Percentiles rank a stretch among this genome's conserved stretches.
These are phyloP conservation scores for Catajapyx aquilonaris DNA, from an alignment of 1,140 invertebrate genomes.

Conservation along the genomic window DNA sequence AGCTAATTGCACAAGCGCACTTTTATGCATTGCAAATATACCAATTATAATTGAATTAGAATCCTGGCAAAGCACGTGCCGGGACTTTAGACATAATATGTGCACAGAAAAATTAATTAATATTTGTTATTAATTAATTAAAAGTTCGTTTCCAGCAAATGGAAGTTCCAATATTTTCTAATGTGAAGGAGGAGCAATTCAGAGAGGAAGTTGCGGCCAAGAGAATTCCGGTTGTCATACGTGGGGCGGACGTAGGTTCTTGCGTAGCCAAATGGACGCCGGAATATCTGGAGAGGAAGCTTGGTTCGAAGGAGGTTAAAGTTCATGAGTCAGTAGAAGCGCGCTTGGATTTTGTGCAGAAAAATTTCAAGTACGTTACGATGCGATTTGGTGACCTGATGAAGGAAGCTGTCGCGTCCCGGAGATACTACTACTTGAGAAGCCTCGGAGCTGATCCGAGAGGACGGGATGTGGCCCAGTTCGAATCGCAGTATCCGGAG, in stretches of 20 bases:
- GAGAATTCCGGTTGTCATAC: conserved; percentile 21
- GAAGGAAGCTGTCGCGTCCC: conserved; percentile 18
- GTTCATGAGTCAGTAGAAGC: conserved; percentile 25
- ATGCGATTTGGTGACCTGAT: conserved; percentile 26
- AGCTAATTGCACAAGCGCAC: no score
- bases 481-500: conserved; percentile 25
- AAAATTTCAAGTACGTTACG: conserved; percentile 34
- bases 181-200: conserved; percentile 4
- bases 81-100: no score
- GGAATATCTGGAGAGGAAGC: conserved; percentile 23
- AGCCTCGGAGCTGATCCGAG: conserved; percentile 28
- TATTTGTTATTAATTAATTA: no score
- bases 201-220: conserved; percentile 1
- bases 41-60: no score
- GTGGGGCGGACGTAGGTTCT: conserved; percentile 26
- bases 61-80: no score
- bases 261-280: conserved; percentile 27
- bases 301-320: conserved; percentile 23
- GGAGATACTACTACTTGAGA: conserved; percentile 31
- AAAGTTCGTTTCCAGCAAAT: no score
- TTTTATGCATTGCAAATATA: no score
- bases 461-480: conserved; percentile 28
- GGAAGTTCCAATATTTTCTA: background rate
- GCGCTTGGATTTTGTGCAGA: conserved; percentile 30
- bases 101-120: no score